Base-by-base conservation (phyloP, 2,797 vertebrate species). In the Alca torda region DNA sequence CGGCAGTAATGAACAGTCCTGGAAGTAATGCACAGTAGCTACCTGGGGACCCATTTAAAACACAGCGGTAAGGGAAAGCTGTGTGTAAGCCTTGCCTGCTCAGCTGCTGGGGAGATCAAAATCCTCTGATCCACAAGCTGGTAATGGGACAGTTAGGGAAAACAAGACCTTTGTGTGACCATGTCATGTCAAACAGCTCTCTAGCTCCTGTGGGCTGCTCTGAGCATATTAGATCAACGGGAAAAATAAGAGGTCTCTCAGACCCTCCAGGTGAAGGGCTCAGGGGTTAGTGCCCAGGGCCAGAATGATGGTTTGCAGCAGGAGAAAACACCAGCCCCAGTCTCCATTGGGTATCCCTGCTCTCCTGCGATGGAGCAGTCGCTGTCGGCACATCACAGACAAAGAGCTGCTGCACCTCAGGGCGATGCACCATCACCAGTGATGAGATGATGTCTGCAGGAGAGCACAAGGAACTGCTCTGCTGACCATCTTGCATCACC, bases 361-460 rank as follows among this genome's bases (percentile, higher is more conserved):
- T 53, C 28, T 39, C 25, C 75, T 85, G 41, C 0, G 1, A 19
- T 26, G 54, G 31, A 51, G 31, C 2, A 0, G 3, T 25, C 8
- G 4, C 43, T 63, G 43, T 24, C 6, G 23, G 33, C 35, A 63
- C 21, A 21, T n/a, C 41, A 21, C 25, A 77, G 54, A 45, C 21
- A 43, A 77, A 61, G 1, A 11, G 7, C 6, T 50, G 43, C 53
- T 87, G 37, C 19, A 45, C 13, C 39, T 67, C 11, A 1, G n/a
- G 14, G 13, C 21, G n/a, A 24, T 26, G 37, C 16, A 35, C 6
- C 53, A 30, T 3, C 2, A 1, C 16, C 37, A 50, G 37, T 25
- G 19, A 18, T 25, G 31, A 41, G 31, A 23, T 37, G 31, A 11
- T 54, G 10, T 28, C 60, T 70, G 26, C 12, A 41, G 48, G 6